Conservation (phyloP, 2,113 vertebrate genomes). For the sheep (Ovis aries) region DNA sequence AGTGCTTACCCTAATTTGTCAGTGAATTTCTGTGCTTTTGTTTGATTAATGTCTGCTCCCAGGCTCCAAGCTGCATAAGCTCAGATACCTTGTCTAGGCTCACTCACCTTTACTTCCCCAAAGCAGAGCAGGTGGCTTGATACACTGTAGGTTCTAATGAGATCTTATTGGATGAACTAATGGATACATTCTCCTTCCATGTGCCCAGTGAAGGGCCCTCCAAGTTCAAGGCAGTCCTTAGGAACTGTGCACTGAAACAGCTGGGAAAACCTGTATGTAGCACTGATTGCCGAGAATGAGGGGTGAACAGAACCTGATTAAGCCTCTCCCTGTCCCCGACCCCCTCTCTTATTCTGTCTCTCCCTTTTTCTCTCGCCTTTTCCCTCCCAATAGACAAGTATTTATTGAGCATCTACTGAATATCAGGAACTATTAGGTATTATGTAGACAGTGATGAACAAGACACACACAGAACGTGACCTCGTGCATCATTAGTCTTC, state of each 20-base stretch:
- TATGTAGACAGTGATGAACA: background rate
- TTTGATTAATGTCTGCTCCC: background rate
- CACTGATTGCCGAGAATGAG: background rate
- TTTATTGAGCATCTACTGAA: background rate
- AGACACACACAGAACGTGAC: background rate
- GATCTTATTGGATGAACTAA: background rate
- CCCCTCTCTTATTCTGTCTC: background rate
- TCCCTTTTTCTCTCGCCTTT: background rate
- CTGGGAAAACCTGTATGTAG: background rate
- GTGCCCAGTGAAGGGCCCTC: background rate
- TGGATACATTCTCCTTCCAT: background rate
- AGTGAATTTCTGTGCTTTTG: background rate
- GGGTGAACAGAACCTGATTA: background rate
- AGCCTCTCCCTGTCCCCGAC: background rate
- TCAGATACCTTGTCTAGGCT: background rate
- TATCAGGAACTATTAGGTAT: background rate
- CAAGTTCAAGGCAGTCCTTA: background rate
- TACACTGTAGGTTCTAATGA: background rate
- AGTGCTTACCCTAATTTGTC: background rate
- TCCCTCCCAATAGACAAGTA: background rate
- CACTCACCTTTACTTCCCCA: background rate
- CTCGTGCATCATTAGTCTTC: background rate
- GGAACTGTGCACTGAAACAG: background rate
- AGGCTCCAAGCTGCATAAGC: background rate
- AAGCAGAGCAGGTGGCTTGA: background rate